Conservation (phyloP, 2,888 invertebrate genomes). For the Epinotia nisella region DNA sequence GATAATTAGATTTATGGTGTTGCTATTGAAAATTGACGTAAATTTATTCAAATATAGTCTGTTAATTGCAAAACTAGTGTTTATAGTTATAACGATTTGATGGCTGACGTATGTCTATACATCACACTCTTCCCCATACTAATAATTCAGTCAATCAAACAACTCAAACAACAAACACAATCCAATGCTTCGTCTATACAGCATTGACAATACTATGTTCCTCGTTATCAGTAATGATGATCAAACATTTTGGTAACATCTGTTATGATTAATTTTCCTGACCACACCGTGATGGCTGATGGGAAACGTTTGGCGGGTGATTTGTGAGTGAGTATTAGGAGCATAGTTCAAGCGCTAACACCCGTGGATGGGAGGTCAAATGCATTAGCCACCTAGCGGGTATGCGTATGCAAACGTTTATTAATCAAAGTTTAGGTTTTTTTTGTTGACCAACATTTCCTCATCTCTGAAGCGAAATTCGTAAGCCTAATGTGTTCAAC, state of each 20-base stretch:
- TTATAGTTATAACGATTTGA: slow-evolving; percentile 72
- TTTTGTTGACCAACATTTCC: slow-evolving; percentile 53
- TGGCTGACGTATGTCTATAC: slow-evolving; percentile 72
- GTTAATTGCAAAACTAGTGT: slow-evolving; percentile 78
- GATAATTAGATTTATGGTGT: slow-evolving; percentile 75
- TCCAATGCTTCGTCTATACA: slow-evolving; percentile 22
- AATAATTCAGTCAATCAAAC: slow-evolving; percentile 51
- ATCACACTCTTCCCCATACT: slow-evolving; percentile 63
- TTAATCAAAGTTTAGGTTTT: slow-evolving; percentile 68
- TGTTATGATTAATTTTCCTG: slow-evolving; percentile 77
- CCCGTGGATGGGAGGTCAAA: slow-evolving; percentile 78
- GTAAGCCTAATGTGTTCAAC: not conserved
- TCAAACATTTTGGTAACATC: slow-evolving; percentile 53
- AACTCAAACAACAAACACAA: not conserved
- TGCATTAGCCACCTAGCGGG: slow-evolving; percentile 83
- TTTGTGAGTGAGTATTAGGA: slow-evolving; percentile 79
- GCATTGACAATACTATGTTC: slow-evolving; percentile 29
- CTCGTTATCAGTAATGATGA: slow-evolving; percentile 65
- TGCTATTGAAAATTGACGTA: slow-evolving; percentile 74
- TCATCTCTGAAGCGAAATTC: not conserved
- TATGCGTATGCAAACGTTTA: slow-evolving; percentile 69
- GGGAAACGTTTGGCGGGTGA: slow-evolving; percentile 75
- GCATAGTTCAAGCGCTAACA: slow-evolving; percentile 80
- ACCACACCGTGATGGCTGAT: slow-evolving; percentile 77
- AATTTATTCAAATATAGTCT: slow-evolving; percentile 78